Percentiles rank a stretch among this genome's conserved stretches.
These are phyloP conservation scores for Drosophila arizonae DNA, from an alignment of 1,140 invertebrate species.

Conservation along the genomic window DNA sequence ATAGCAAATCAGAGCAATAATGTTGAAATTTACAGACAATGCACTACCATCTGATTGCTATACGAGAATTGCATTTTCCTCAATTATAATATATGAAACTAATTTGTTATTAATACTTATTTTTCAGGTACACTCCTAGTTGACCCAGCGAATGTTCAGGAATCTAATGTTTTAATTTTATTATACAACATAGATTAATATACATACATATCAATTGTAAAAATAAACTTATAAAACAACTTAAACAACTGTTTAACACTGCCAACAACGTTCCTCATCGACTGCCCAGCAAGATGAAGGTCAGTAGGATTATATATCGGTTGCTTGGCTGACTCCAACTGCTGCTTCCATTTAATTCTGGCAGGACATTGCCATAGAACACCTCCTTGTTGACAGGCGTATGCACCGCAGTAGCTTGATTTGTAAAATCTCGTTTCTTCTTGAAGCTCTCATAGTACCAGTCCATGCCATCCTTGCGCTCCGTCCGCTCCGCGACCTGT, in stretches of 20 bases:
- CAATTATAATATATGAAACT: not conserved
- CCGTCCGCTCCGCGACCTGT: constrained; percentile 39
- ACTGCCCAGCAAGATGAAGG: constrained; percentile 48
- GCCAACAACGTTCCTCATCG: constrained; percentile 15
- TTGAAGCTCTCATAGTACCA: constrained; percentile 91
- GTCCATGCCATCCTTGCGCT: constrained; percentile 84
- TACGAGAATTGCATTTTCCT: not conserved
- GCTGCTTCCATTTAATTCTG: constrained; percentile 12
- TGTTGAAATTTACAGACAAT: constrained; percentile 54
- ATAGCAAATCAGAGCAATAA: constrained; percentile 34
- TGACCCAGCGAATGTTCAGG: not conserved
- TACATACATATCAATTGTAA: constrained; percentile 47
- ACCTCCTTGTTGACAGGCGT: constrained; percentile 54
- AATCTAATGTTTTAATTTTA: constrained; percentile 40
- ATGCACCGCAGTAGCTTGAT: constrained; percentile 38
- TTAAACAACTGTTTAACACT: constrained; percentile 67
- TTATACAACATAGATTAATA: constrained; percentile 49
- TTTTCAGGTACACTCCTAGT: constrained; percentile 22
- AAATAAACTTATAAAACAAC: constrained; percentile 52
- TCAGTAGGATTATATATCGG: constrained; percentile 32
- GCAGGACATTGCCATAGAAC: constrained; percentile 27
- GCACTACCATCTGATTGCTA: constrained; percentile 30
- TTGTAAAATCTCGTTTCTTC: constrained; percentile 77
- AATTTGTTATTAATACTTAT: constrained; percentile 8
- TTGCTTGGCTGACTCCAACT: constrained; percentile 32